phyloP scores from a whole-genome alignment of 2,888 invertebrate species.

The Apodemia duryi region DNA sequence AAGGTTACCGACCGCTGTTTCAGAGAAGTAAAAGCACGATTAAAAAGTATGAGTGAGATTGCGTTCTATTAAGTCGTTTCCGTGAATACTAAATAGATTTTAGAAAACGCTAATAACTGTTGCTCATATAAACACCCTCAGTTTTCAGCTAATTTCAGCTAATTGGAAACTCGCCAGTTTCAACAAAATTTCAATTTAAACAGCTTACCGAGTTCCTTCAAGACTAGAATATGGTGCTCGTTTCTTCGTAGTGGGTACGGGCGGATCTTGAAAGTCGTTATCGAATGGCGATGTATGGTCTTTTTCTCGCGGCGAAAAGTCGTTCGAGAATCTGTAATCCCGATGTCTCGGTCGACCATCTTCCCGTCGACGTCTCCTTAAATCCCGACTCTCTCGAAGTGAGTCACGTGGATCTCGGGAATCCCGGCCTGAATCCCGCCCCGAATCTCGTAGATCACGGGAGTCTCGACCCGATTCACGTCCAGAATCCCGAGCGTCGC shows the following conservation, averaged over 20 bases:
- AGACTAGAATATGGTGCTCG: constrained; percentile 57
- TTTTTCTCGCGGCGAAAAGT: constrained; percentile 78
- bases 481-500: constrained; percentile 34
- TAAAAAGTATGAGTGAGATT: too few relatives aligned
- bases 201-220: constrained; percentile 59
- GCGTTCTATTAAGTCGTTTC: too few relatives aligned
- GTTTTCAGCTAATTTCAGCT: too few relatives aligned
- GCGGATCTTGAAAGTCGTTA: constrained; percentile 77
- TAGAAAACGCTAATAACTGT: too few relatives aligned
- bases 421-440: constrained; percentile 40
- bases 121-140: too few relatives aligned
- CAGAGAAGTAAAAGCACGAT: too few relatives aligned
- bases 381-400: constrained; percentile 40
- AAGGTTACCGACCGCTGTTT: too few relatives aligned
- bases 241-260: constrained; percentile 54
- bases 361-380: constrained; percentile 38
- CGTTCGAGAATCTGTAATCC: constrained; percentile 79
- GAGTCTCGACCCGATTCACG: constrained; percentile 47
- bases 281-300: constrained; percentile 80
- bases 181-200: neutral
- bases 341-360: constrained; percentile 35
- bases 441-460: constrained; percentile 37
- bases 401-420: constrained; percentile 59
- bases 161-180: too few relatives aligned
- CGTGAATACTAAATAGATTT: too few relatives aligned